Evolutionary conservation across 1,140 invertebrate genomes (phyloP).

Genomic region (Leptonema lineaticorne): DNA sequence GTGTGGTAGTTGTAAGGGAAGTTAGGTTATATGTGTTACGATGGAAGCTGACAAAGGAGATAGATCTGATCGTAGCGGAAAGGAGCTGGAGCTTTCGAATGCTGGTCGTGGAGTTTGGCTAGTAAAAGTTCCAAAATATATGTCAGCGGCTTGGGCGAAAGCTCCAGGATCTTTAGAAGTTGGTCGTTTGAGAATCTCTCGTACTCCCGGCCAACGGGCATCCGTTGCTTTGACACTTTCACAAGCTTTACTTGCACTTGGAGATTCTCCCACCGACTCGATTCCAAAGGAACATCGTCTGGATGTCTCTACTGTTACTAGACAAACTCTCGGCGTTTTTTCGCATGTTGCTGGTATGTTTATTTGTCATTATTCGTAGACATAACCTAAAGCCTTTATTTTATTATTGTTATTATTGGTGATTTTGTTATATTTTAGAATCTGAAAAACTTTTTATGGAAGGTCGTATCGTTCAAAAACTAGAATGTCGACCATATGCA

Average conservation of each 20-base stretch:
- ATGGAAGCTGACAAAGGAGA: no score
- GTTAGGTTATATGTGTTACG: no score
- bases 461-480: conserved; percentile 90
- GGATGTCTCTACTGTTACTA: conserved; percentile 83
- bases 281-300: conserved; percentile 89
- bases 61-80: background rate
- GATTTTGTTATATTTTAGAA: conserved; percentile 52
- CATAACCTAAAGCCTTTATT: background rate
- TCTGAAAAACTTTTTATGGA: conserved; percentile 85
- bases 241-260: conserved; percentile 52
- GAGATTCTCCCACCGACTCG: conserved; percentile 65
- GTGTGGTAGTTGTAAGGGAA: no score
- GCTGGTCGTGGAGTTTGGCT: conserved; percentile 89
- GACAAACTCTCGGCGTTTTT: conserved; percentile 87
- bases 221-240: conserved; percentile 61
- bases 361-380: conserved; percentile 44
- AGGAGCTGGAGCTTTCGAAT: conserved; percentile 85
- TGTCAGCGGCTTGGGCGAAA: conserved; percentile 88
- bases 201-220: conserved; percentile 57
- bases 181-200: conserved; percentile 60
- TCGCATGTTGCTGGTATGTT: conserved; percentile 70
- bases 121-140: conserved; percentile 96
- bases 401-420: conserved; percentile 44
- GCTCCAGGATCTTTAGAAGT: conserved; percentile 66
- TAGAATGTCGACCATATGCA: conserved; percentile 89